Evolutionary conservation across 2,797 vertebrate species (phyloP), one percentile per base, ranked within the genome.

Genomic region (Sciaenops ocellatus): DNA sequence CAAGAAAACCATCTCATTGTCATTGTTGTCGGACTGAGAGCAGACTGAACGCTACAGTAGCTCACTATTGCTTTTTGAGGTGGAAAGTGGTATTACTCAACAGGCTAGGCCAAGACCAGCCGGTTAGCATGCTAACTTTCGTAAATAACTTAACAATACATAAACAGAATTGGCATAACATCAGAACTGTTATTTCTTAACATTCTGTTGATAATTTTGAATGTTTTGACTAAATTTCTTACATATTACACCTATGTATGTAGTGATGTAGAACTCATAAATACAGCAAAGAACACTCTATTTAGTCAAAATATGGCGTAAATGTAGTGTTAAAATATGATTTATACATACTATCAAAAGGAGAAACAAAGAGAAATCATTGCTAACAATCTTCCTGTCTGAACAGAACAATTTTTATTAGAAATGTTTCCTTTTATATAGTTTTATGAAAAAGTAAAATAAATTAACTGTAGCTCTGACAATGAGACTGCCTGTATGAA

Each of bases 401-500:
- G 30, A n/a, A 7, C 34, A 8, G 34, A 8, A 24, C 11, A 67
- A 15, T 34, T 65, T 63, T 7, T 6, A 46, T 64, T 55, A 3
- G 17, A 56, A 52, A 44, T 34, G 17, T 50, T 18, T 56, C 15
- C 15, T 44, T 62, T 24, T 20, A 56, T 46, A 72, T 1, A 0
- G 13, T 13, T 2, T 44, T 3, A 30, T 18, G 9, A 55, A 63
- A 28, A 44, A 60, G 18, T 20, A 0, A 38, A 52, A 41, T 13
- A 73, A 42, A 59, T 59, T 12, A 12, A 46, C 20, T 48, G 18
- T 13, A 61, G 46, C 46, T 54, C n/a, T 60, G 42, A n/a, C 52
- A 68, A 12, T 12, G 12, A 71, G 20, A 30, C 22, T 17, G 13
- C 41, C n/a, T 44, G 54, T 16, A 42, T 79, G 38, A 77, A 48